These are phyloP conservation scores for Brachypteracias leptosomus DNA, from an alignment of 2,113 vertebrate genomes.

Conservation along the genomic window DNA sequence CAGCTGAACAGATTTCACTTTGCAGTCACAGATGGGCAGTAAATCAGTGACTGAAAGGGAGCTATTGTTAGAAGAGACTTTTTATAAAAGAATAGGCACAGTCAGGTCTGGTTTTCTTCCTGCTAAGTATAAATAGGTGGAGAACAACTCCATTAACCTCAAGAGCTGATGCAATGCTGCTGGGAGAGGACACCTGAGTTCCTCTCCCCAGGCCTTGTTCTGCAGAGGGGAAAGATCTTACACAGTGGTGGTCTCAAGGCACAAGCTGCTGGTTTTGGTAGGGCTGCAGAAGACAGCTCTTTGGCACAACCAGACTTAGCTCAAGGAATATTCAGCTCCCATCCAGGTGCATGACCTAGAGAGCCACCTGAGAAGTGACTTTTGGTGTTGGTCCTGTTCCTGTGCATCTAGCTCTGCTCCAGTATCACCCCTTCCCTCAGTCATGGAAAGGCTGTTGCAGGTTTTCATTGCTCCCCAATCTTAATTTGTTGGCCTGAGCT, in stretches of 20 bases:
- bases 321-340: neutral
- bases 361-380: neutral
- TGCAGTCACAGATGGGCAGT: neutral
- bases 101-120: neutral
- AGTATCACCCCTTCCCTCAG: accelerated
- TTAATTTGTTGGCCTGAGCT: neutral
- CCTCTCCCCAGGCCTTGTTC: accelerated
- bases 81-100: neutral
- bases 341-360: neutral
- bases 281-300: neutral
- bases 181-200: neutral
- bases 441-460: neutral
- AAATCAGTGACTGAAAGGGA: neutral
- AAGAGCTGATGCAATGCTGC: neutral
- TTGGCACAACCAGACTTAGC: neutral
- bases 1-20: neutral
- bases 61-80: neutral
- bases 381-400: neutral
- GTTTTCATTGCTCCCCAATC: neutral
- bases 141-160: neutral
- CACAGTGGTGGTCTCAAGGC: neutral
- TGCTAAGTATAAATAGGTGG: neutral
- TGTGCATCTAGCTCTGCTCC: neutral
- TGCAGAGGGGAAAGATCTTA: neutral
- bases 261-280: accelerated